Percentiles rank a stretch among this genome's conserved stretches.
These are phyloP conservation scores for Stenopsyche tienmushanensis DNA, from an alignment of 1,140 invertebrate species.

Conservation along the genomic window DNA sequence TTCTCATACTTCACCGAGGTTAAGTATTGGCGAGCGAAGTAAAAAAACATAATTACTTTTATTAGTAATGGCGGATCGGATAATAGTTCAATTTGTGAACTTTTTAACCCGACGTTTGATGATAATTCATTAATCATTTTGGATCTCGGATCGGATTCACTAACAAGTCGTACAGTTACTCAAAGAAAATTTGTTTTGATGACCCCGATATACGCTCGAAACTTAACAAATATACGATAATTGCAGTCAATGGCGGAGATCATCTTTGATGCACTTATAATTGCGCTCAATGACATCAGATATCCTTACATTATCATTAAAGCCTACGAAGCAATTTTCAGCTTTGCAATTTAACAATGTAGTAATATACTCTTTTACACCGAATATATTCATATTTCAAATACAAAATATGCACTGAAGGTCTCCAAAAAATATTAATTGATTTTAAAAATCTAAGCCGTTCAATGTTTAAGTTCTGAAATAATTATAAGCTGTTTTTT, in stretches of 20 bases:
- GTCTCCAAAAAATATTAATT: too few relatives aligned
- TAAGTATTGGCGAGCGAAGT: not conserved
- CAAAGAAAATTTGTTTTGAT: slow-evolving; percentile 1
- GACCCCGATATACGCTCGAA: slow-evolving; percentile 1
- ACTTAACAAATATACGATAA: not conserved
- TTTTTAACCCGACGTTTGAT: not conserved
- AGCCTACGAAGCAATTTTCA: too few relatives aligned
- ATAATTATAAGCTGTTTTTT: too few relatives aligned
- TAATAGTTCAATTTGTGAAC: not conserved
- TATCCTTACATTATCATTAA: too few relatives aligned
- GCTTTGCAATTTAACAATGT: too few relatives aligned
- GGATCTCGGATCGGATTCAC: slow-evolving; percentile 5
- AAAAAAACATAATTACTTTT: slow-evolving; percentile 21
- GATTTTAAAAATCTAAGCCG: too few relatives aligned
- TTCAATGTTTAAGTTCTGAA: too few relatives aligned
- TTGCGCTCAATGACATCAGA: too few relatives aligned
- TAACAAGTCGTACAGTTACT: slow-evolving; percentile 7
- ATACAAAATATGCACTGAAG: too few relatives aligned
- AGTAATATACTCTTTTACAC: too few relatives aligned
- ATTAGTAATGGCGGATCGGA: slow-evolving; percentile 3
- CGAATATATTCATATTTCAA: too few relatives aligned
- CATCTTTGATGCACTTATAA: too few relatives aligned
- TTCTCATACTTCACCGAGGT: not conserved
- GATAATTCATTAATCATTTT: slow-evolving; percentile 20
- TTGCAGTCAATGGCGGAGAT: not conserved